phyloP scores from a whole-genome alignment of 2,888 invertebrate genomes.

The Idaea straminata region DNA sequence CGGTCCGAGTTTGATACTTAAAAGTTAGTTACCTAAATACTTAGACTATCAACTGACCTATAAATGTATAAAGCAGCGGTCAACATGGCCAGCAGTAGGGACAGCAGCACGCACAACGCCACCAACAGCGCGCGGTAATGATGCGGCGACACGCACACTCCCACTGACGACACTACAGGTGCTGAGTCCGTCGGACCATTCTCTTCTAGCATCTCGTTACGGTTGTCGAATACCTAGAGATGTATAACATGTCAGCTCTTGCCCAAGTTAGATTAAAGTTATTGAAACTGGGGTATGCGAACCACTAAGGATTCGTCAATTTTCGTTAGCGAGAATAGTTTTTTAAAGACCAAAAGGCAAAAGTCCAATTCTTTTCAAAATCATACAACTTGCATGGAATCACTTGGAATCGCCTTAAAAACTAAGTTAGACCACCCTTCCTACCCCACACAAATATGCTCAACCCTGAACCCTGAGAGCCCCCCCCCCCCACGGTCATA shows the following conservation, averaged over 20 bases:
- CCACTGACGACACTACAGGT: conserved; percentile 83
- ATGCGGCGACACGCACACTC: conserved; percentile 88
- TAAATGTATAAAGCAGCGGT: conserved; percentile 88
- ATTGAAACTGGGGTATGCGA: background rate
- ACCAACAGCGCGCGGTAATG: conserved; percentile 93
- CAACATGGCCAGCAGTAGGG: conserved; percentile 86
- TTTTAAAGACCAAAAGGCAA: no score
- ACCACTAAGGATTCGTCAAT: background rate
- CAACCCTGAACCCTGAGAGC: no score
- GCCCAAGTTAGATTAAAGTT: no score
- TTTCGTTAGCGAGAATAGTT: background rate
- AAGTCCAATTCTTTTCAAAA: no score
- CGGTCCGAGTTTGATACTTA: no score
- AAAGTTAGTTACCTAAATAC: background rate
- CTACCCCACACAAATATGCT: no score
- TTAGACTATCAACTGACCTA: conserved; percentile 69
- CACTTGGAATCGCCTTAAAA: no score
- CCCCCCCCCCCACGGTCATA: no score
- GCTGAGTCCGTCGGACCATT: conserved; percentile 83
- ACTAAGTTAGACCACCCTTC: no score
- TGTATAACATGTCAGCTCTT: no score
- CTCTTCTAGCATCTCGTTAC: conserved; percentile 86
- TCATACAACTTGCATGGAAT: no score
- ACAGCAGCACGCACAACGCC: conserved; percentile 87
- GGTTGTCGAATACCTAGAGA: conserved; percentile 88